Base-by-base conservation (phyloP, 64 coral and sea anemone genomes). In the Montipora capricornis region DNA sequence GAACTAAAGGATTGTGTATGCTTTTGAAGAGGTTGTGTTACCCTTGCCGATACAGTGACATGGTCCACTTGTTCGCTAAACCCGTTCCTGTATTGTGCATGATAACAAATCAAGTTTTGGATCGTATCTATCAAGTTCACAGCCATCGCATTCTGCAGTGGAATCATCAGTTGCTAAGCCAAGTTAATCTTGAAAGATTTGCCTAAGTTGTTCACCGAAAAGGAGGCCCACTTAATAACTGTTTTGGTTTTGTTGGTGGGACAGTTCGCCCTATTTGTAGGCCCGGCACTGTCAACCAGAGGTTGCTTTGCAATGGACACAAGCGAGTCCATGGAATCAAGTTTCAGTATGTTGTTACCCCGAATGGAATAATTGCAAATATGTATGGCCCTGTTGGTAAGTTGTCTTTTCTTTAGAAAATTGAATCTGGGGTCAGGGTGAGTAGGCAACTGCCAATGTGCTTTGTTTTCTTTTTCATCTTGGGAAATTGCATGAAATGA, bases 1-100 rank as follows among this genome's bases (percentile, higher is more conserved):
- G 82, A 48, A 85, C 85, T 69, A 53, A 75, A 93, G 91, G 81
- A 15, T 29, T 93, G n/a, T 93, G 91, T 68, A 87, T 93, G 48
- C 62, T 87, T 60, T 57, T 93, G 15, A 93, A 78, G 64, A 87
- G 91, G n/a, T 62, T 92, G 73, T 76, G 61, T 9, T 92, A 87
- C 7, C 91, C 91, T 47, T 92, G 91, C 74, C 47, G 81, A 70
- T 86, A 85, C 80, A 73, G 80, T 6, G 81, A 92, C 37, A 85
- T 92, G 91, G 62, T 92, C 26, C 80, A 45, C 57, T 73, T 64
- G 24, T 92, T 92, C 84, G 91, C 47, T 26, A 74, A 52, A 9
- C 69, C 81, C 0, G 81, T 92, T 22, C 91, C 91, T 59, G 81
- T 64, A 46, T 9, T 92, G 6, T 76, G 91, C 45, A 92, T 92